Evolutionary conservation across 2,113 vertebrate species (phyloP), one percentile per base, ranked within the genome.

Genomic region (Brachyhypopomus gauderio): DNA sequence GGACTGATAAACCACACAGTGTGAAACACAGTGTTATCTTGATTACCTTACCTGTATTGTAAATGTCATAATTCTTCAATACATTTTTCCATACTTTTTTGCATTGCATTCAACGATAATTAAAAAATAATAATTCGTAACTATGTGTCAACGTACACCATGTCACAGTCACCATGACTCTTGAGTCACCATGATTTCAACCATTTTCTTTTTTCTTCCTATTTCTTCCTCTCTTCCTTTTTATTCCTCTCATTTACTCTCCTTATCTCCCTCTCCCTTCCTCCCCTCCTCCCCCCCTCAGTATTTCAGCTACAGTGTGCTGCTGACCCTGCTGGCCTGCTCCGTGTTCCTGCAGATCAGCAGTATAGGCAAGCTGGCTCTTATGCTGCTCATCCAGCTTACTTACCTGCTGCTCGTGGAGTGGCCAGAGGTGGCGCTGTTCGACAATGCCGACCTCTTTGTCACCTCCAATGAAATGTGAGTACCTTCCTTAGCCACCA

Each of bases 291-390:
- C 64, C 85, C 60, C 85, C 79, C 80, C 83, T 8, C 91, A 98
- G 97, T 98, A 98, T 92, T 98, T 98, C 89, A 93, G 92, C 86
- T 96, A 96, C 92, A 96, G 94, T 12, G 91, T 97, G 89, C 91
- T 99, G 92, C 95, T 99, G 87, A 98, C 95, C 85, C 94, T 98
- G 86, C 89, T 99, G 89, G 97, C 96, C 90, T 96, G 96, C 91
- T 97, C 97, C 1, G 96, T 98, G 89, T 99, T 99, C 94, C 94
- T 98, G 90, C 97, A 98, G 91, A 97, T 98, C 93, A 98, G 95
- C 88, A 98, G 97, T 92, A 96, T 97, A 0, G 96, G 96, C 82
- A 99, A 99, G 90, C 89, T 99, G 92, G 93, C 93, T 70, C 95
- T 98, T 88, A 95, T 95, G 95, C 92, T 96, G 89, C 91, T 92